A percentile compares a stretch with the other conserved stretches of the same genome.
These are phyloP conservation scores for Leptothorax acervorum DNA, from an alignment of 2,888 invertebrate genomes.

Conservation along the genomic window DNA sequence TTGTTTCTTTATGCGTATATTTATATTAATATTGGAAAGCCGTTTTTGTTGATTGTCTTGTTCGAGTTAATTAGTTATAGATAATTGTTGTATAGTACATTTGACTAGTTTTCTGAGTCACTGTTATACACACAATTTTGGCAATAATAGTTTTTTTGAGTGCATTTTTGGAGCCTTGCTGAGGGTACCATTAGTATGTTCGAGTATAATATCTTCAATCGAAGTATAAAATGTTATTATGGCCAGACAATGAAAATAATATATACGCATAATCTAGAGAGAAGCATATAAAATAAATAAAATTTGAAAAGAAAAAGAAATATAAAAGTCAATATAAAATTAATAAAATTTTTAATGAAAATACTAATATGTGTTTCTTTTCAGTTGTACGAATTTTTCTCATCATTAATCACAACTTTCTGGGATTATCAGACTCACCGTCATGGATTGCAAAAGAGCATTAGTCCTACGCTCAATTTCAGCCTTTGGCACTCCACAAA, in stretches of 20 bases:
- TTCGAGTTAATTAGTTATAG: not conserved
- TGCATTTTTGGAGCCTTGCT: not conserved
- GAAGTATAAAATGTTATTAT: not conserved
- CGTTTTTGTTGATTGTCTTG: not conserved
- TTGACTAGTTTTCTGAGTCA: not conserved
- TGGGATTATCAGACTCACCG: slow-evolving; percentile 88
- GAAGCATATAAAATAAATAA: not conserved
- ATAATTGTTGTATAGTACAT: not conserved
- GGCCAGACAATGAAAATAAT: not conserved
- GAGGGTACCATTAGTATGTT: slow-evolving; percentile 10
- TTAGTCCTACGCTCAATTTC: slow-evolving; percentile 91
- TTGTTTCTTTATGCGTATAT: not conserved
- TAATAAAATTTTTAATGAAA: not conserved
- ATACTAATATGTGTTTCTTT: not conserved
- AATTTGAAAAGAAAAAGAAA: not conserved
- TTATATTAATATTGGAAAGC: not conserved
- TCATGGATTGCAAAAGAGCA: slow-evolving; percentile 92
- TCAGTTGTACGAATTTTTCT: not conserved
- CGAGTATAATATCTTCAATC: slow-evolving; percentile 57
- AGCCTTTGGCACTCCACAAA: slow-evolving; percentile 93
- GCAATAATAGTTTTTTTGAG: not conserved
- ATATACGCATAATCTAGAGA: not conserved
- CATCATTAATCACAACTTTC: not conserved
- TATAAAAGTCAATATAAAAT: not conserved
- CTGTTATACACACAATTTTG: slow-evolving; percentile 2